Evolutionary conservation across 2,113 vertebrate species (phyloP), one percentile per base, ranked within the genome.

Genomic region (Periophthalmodon schlosseri): DNA sequence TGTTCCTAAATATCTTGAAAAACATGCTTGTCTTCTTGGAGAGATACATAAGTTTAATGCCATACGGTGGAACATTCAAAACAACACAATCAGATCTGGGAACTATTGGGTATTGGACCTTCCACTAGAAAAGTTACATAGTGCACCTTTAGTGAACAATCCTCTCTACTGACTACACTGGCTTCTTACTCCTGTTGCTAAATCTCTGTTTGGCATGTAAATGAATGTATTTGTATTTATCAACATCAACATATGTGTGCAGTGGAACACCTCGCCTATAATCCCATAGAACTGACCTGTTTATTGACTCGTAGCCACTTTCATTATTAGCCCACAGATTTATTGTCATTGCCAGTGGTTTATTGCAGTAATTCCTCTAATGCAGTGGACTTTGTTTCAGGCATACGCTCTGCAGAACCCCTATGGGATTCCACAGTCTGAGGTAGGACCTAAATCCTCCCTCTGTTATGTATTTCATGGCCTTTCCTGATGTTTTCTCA

Each of bases 361-460:
- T 85, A 85, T 80, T 71, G 70, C 71, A 69, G 63, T 76, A 70
- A 84, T 87, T 86, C 86, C 69, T 73, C 78, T 89, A 88, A 92
- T 86, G 86, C 74, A 86, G 47, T 72, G 15, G 36, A 20, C 76
- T 91, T 61, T 90, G 66, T 84, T 89, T 49, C 88, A 98, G 96
- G 96, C 96, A 81, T 98, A 97, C 90, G 92, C 96, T 83, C 93
- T 98, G 91, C 97, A 97, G 89, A 95, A 96, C 84, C 97, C 97
- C 89, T 98, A 96, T 74, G 94, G 96, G 77, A 95, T 98, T 91
- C 95, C 95, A 92, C 96, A 97, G 10, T 93, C 97, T 14, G 97
- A 99, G 95, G 97, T 98, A 93, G 90, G 80, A 28, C 18, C 73
- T 65, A 23, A 56, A 69, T 65, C 65, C 52, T 33, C 74, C 46